Percentiles rank a stretch among this genome's conserved stretches.
These are phyloP conservation scores for Drosophila pseudoananassae DNA, from an alignment of 1,140 invertebrate species.

Conservation along the genomic window DNA sequence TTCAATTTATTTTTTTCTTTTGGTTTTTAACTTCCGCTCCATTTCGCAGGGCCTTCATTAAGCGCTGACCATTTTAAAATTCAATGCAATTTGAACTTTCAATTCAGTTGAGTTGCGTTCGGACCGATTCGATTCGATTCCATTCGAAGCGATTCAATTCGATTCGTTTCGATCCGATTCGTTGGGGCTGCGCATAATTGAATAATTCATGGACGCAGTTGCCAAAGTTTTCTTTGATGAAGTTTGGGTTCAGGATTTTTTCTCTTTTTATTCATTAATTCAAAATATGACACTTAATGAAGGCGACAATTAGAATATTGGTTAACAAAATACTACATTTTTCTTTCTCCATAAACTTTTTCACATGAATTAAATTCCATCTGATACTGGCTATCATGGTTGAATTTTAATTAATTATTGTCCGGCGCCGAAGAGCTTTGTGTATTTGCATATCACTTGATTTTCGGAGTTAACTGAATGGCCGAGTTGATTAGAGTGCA, in stretches of 20 bases:
- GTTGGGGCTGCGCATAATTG: slow-evolving; percentile 70
- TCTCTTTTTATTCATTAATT: slow-evolving; percentile 18
- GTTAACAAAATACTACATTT: too few relatives aligned
- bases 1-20: slow-evolving; percentile 25
- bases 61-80: slow-evolving; percentile 75
- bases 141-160: slow-evolving; percentile 24
- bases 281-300: not conserved
- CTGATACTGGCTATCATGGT: not conserved
- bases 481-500: slow-evolving; percentile 57
- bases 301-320: not conserved
- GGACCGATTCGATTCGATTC: slow-evolving; percentile 37
- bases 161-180: slow-evolving; percentile 44
- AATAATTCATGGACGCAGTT: slow-evolving; percentile 70
- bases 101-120: slow-evolving; percentile 46
- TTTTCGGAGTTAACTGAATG: slow-evolving; percentile 41
- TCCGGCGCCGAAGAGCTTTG: not conserved
- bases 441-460: slow-evolving; percentile 70
- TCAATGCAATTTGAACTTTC: slow-evolving; percentile 77
- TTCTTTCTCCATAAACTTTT: too few relatives aligned
- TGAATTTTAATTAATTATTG: slow-evolving; percentile 44
- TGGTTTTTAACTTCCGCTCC: slow-evolving; percentile 51
- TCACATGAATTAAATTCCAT: too few relatives aligned
- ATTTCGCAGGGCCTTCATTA: slow-evolving; percentile 73
- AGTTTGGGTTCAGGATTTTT: slow-evolving; percentile 38
- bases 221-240: slow-evolving; percentile 66